Evolutionary conservation across 2,113 vertebrate genomes (phyloP).

Genomic region (Salvelinus fontinalis): DNA sequence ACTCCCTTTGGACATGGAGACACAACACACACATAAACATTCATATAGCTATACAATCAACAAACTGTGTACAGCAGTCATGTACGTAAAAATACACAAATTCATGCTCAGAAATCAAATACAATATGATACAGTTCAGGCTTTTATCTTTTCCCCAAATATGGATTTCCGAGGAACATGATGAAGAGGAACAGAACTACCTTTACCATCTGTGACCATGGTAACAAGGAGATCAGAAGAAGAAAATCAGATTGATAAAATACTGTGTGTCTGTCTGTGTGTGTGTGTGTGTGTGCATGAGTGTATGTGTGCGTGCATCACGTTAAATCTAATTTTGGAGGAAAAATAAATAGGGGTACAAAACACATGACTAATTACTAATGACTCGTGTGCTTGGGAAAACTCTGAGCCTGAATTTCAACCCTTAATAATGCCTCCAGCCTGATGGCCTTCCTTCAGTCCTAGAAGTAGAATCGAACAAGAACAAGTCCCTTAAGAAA

Average conservation of each 20-base stretch:
- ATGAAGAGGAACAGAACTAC: background rate
- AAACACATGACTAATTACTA: too few species aligned
- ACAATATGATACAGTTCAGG: background rate
- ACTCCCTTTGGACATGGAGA: constrained; percentile 40
- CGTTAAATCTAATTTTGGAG: background rate
- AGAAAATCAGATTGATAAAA: constrained; percentile 4
- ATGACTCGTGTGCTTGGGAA: constrained; percentile 6
- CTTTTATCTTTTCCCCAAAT: background rate
- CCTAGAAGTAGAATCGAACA: constrained; percentile 8
- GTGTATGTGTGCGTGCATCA: too few species aligned
- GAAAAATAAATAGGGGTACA: background rate
- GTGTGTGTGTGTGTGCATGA: background rate
- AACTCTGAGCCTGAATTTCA: constrained; percentile 2
- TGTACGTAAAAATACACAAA: background rate
- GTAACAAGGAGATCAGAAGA: constrained; percentile 6
- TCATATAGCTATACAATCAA: background rate
- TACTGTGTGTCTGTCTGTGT: background rate
- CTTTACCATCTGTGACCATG: constrained; percentile 6
- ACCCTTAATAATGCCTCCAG: background rate
- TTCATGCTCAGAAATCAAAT: background rate
- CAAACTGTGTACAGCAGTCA: background rate
- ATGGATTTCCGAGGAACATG: background rate
- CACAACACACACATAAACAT: background rate
- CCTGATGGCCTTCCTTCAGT: constrained; percentile 1
- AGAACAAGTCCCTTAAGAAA: constrained; percentile 11